phyloP scores from a whole-genome alignment of 2,113 vertebrate species.

The Ginglymostoma cirratum region DNA sequence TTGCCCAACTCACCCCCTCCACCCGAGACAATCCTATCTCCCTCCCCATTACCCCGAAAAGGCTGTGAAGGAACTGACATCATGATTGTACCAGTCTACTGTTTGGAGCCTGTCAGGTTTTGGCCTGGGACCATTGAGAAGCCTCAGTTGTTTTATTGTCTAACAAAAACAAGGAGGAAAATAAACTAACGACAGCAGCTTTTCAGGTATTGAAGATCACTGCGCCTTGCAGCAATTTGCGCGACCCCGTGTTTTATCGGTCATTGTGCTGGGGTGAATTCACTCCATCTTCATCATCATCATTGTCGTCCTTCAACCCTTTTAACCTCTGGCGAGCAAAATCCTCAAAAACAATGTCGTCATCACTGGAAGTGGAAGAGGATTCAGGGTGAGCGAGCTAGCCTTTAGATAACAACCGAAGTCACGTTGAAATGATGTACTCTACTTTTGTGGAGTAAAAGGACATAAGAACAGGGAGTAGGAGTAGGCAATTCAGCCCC shows the following conservation, averaged over 20 bases:
- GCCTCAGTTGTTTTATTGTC: not conserved
- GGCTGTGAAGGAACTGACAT: not conserved
- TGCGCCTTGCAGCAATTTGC: not conserved
- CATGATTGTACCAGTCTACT: not conserved
- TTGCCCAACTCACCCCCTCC: no score
- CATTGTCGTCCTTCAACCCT: constrained; percentile 77
- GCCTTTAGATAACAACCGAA: not conserved
- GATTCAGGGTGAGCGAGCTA: not conserved
- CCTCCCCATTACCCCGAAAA: no score
- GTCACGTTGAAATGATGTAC: not conserved
- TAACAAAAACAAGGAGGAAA: not conserved
- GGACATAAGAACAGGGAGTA: no score
- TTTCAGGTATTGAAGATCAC: not conserved
- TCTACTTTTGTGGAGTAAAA: not conserved
- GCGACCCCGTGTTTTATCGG: constrained; percentile 57
- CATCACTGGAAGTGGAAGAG: constrained; percentile 61
- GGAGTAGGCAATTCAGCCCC: no score
- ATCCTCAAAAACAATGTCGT: constrained; percentile 93
- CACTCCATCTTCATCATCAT: constrained; percentile 74
- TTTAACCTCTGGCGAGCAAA: constrained; percentile 88
- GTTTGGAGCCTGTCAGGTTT: not conserved
- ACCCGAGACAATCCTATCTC: no score
- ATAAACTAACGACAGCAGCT: not conserved
- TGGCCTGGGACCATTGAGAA: not conserved
- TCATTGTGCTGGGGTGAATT: constrained; percentile 71